Evolutionary conservation across 2,113 vertebrate genomes (phyloP).

Genomic region (Echinops telfairi): DNA sequence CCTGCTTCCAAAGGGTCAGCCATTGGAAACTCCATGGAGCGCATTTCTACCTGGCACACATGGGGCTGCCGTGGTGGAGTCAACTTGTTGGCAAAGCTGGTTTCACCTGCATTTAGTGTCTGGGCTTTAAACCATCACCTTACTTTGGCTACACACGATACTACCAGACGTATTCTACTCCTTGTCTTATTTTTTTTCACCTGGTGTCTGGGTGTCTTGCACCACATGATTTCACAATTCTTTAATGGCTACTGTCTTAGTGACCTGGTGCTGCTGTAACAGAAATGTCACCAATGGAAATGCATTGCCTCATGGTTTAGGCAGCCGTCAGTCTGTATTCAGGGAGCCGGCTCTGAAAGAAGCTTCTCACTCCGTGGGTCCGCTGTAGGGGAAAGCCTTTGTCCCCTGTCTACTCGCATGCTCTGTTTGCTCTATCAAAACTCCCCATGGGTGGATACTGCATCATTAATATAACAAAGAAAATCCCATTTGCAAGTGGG

Average conservation of each 20-base stretch:
- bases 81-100: background rate
- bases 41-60: background rate
- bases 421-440: background rate
- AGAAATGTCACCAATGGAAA: background rate
- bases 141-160: background rate
- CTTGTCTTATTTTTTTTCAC: background rate
- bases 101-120: background rate
- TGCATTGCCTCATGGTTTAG: background rate
- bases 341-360: background rate
- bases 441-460: background rate
- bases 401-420: background rate
- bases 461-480: background rate
- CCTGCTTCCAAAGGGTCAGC: background rate
- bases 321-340: background rate
- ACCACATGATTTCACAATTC: background rate
- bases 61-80: background rate
- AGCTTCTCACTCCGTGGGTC: background rate
- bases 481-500: background rate
- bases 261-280: background rate
- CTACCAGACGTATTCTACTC: background rate
- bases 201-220: background rate
- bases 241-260: background rate
- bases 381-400: background rate
- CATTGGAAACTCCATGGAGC: background rate
- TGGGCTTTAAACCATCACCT: background rate